These are phyloP conservation scores for Gryon sp. DNA, from an alignment of 1,140 invertebrate species.

Conservation along the genomic window DNA sequence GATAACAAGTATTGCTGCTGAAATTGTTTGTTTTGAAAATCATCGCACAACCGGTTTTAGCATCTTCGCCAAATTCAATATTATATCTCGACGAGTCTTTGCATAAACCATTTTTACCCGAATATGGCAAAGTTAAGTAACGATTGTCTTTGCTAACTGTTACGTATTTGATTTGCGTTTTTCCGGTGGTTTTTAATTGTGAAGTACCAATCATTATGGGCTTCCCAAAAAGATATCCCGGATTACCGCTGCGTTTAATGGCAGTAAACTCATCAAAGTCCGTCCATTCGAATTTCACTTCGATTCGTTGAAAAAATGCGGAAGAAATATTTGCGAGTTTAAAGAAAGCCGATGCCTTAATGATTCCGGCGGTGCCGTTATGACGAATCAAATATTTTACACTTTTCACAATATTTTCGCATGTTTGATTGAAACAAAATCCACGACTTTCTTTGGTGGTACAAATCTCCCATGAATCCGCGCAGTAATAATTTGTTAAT, in stretches of 20 bases:
- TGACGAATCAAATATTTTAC: conserved; percentile 81
- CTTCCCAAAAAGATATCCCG: conserved; percentile 83
- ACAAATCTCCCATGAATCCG: conserved; percentile 68
- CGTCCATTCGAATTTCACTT: conserved; percentile 79
- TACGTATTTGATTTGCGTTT: conserved; percentile 60
- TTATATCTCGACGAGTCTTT: conserved; percentile 68
- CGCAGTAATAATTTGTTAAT: conserved; percentile 75
- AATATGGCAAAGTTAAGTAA: conserved; percentile 76
- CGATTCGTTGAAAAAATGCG: conserved; percentile 79
- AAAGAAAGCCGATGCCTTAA: conserved; percentile 75
- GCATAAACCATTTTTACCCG: conserved; percentile 74
- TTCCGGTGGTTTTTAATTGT: conserved; percentile 62
- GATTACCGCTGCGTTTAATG: conserved; percentile 83
- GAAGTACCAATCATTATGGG: conserved; percentile 82
- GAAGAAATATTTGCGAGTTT: conserved; percentile 73
- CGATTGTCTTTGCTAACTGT: conserved; percentile 70
- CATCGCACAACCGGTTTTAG: conserved; percentile 76
- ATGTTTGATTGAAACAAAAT: conserved; percentile 67
- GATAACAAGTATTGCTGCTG: conserved; percentile 73
- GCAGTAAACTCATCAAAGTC: conserved; percentile 68
- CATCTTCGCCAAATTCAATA: conserved; percentile 79
- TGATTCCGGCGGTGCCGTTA: conserved; percentile 81
- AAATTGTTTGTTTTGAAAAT: conserved; percentile 69
- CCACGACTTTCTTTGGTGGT: conserved; percentile 52
- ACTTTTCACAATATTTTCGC: conserved; percentile 77